phyloP scores from a whole-genome alignment of 2,113 vertebrate genomes.

The Sciurus niger region DNA sequence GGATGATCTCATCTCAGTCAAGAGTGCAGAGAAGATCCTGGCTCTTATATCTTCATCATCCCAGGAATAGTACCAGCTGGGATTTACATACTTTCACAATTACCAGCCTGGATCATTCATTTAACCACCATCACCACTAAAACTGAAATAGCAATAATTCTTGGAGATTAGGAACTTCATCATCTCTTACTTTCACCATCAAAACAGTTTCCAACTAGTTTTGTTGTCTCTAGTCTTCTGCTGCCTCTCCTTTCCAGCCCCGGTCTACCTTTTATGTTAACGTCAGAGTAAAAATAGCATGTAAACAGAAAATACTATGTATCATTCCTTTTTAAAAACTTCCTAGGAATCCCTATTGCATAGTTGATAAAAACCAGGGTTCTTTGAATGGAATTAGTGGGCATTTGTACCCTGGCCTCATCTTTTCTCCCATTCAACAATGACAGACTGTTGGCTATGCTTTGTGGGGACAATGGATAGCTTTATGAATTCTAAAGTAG shows the following conservation, averaged over 20 bases:
- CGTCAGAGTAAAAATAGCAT: neutral
- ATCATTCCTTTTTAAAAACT: neutral
- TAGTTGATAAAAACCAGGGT: neutral
- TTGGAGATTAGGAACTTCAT: neutral
- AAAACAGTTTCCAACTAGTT: neutral
- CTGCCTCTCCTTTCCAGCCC: neutral
- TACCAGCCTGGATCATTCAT: neutral
- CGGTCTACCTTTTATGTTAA: conserved; percentile 10
- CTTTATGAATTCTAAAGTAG: neutral
- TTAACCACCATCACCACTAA: neutral
- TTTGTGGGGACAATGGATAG: neutral
- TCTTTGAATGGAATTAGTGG: neutral
- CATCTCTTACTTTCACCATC: neutral
- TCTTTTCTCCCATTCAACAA: neutral
- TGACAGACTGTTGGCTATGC: neutral
- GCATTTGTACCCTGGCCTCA: neutral
- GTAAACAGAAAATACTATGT: neutral
- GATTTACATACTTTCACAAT: conserved; percentile 51
- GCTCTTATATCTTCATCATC: conserved; percentile 49
- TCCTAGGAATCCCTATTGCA: neutral
- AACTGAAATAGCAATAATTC: conserved; percentile 16
- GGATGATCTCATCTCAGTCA: conserved; percentile 66
- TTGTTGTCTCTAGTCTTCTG: neutral
- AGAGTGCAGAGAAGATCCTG: conserved; percentile 21
- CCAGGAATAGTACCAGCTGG: neutral